These are phyloP conservation scores for Chrysodeixis includens DNA, from an alignment of 2,888 invertebrate species.

Conservation along the genomic window DNA sequence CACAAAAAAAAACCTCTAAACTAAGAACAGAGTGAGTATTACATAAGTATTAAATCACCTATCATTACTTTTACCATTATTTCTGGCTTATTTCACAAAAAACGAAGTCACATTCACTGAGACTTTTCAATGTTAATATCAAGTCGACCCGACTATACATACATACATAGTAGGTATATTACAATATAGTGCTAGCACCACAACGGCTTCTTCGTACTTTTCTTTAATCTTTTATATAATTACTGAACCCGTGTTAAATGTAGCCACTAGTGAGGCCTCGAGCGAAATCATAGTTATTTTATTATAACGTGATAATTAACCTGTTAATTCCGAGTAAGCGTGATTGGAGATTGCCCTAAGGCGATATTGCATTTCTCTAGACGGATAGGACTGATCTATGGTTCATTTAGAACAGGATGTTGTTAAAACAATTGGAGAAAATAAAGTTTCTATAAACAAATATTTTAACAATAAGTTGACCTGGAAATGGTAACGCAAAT, in stretches of 20 bases:
- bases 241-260: conserved; percentile 34
- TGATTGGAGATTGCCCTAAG: conserved; percentile 34
- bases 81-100: neutral
- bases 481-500: conserved; percentile 37
- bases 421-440: conserved; percentile 38
- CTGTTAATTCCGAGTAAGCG: conserved; percentile 29
- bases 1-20: conserved; percentile 1
- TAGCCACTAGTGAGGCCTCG: conserved; percentile 20
- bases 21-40: neutral
- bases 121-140: neutral
- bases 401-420: conserved; percentile 42
- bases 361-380: conserved; percentile 28
- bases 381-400: conserved; percentile 22
- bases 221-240: conserved; percentile 47
- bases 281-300: conserved; percentile 32
- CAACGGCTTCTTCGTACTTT: conserved; percentile 20
- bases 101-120: neutral
- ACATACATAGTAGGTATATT: too few species aligned
- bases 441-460: conserved; percentile 30
- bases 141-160: conserved; percentile 15
- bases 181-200: conserved; percentile 20
- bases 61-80: neutral
- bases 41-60: neutral
- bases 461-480: conserved; percentile 35
- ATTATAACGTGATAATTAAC: conserved; percentile 38